These are phyloP conservation scores for Nudaria mundana DNA, from an alignment of 2,888 invertebrate genomes.

Conservation along the genomic window DNA sequence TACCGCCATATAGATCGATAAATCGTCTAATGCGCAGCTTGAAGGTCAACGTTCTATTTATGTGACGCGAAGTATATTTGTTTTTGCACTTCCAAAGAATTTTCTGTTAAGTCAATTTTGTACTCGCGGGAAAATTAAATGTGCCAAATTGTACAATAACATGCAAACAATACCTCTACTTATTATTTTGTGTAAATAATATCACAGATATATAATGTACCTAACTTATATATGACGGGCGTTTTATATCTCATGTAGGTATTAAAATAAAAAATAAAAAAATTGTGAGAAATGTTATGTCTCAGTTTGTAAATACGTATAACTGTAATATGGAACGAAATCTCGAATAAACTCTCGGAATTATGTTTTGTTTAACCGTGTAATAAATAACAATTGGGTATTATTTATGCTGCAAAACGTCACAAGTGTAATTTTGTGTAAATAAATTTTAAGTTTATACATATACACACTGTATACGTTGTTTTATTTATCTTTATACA, in stretches of 20 bases:
- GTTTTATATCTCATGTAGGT: constrained; percentile 27
- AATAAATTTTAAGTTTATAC: constrained; percentile 79
- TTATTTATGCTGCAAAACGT: constrained; percentile 64
- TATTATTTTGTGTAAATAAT: constrained; percentile 36
- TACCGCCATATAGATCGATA: too few relatives aligned
- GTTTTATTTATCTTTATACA: constrained; percentile 65
- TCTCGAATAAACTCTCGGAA: constrained; percentile 27
- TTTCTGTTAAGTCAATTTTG: constrained; percentile 38
- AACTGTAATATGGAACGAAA: constrained; percentile 27
- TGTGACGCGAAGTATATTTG: constrained; percentile 38
- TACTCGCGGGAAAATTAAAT: constrained; percentile 39
- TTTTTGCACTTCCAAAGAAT: constrained; percentile 58
- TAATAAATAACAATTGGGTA: constrained; percentile 15
- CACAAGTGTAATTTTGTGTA: constrained; percentile 79
- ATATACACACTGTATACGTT: constrained; percentile 71
- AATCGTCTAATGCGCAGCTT: too few relatives aligned
- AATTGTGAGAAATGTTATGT: constrained; percentile 26
- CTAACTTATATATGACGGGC: constrained; percentile 31
- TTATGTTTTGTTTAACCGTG: constrained; percentile 17
- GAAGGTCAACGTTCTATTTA: too few relatives aligned
- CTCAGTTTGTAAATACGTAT: constrained; percentile 27
- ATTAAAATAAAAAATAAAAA: constrained; percentile 18
- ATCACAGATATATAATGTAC: constrained; percentile 29
- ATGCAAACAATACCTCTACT: constrained; percentile 25
- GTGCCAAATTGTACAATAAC: constrained; percentile 68